Base-by-base conservation (phyloP, 1,140 invertebrate species). In the Bombyx mandarina region DNA sequence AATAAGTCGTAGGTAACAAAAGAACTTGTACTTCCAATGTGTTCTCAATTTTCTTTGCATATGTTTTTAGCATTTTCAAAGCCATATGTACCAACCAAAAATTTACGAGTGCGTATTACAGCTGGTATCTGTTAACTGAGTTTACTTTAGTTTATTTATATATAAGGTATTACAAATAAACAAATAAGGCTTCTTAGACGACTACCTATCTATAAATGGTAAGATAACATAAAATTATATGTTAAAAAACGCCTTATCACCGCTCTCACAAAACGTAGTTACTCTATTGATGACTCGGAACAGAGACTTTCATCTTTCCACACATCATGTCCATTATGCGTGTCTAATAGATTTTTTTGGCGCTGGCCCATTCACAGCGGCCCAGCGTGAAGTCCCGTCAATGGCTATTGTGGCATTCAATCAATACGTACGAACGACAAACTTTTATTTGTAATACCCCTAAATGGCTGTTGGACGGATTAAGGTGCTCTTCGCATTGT, bases 281-380 rank as follows among this genome's bases (percentile, higher is more conserved):
- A 35, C 26, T 35, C 26, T 35, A 35, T 35, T 35, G 26, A 35
- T 35, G 26, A 35, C 26, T 35, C 26, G 26, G 26, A 35, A 35
- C 26, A 35, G 26, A 35, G 26, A 35, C 26, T 35, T 35, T 71
- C 68, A 57, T 62, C 67, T 55, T 62, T 69, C 68, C 69, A 80
- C 77, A 78, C 74, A 70, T 77, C 71, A 67, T 62, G 65, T 62
- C 73, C 71, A 82, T 83, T 86, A 82, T 82, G 74, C 82, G 83
- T 81, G 77, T 77, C 83, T 86, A 85, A 86, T 86, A 86, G 76
- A 79, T 86, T 86, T 86, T 86, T 86, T 85, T 73, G 70, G 68
- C 74, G 71, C 61, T 75, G 58, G 70, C 71, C 78, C 83, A 86
- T 86, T 86, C 83, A 86, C 72, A 57, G 62, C 65, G 68, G 63